Evolutionary conservation across 2,113 vertebrate genomes (phyloP), one percentile per base, ranked within the genome.

Genomic region (Petroica traversi): DNA sequence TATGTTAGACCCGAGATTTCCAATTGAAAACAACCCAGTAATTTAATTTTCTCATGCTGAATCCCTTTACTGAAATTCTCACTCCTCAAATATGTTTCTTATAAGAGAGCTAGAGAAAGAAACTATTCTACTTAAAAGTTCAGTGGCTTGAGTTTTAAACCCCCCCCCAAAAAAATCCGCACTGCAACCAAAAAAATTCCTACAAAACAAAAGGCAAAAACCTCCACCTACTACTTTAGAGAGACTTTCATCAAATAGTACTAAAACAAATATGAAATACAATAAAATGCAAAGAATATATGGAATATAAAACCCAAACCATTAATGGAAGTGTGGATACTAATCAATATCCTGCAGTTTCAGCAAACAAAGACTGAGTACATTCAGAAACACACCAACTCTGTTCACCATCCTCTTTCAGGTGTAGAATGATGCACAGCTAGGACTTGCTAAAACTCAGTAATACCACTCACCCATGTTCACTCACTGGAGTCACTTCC

Each of bases 391-490:
- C 16, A 36, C 52, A 89, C 4, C 9, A 83, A 19, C 23, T 66
- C 31, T 3, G 1, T 34, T 58, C 9, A 1, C 18, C 14, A 57
- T 63, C 29, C 11, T 55, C 20, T 31, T 74, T 64, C 25, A 78
- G 28, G 16, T 26, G 12, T 8, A 17, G 20, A 77, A 5, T 28
- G 31, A 94, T 16, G 40, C 23, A 55, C 26, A 74, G 5, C 6
- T 41, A 80, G 45, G 71, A 36, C 28, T 55, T 34, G 12, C 4
- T 13, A 36, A 4, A 45, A 59, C 8, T 49, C n/a, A 43, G 3
- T 19, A 62, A 31, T 52, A 76, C 12, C 0, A 0, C 26, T 75
- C 57, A 38, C 5, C 33, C 16, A 18, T 4, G 2, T 51, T 88
- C n/a, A 57, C 4, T 13, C 14, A 79, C 31, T 41, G 29, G 33